These are phyloP conservation scores for Andrena flavipes DNA, from an alignment of 2,888 invertebrate genomes.

Conservation along the genomic window DNA sequence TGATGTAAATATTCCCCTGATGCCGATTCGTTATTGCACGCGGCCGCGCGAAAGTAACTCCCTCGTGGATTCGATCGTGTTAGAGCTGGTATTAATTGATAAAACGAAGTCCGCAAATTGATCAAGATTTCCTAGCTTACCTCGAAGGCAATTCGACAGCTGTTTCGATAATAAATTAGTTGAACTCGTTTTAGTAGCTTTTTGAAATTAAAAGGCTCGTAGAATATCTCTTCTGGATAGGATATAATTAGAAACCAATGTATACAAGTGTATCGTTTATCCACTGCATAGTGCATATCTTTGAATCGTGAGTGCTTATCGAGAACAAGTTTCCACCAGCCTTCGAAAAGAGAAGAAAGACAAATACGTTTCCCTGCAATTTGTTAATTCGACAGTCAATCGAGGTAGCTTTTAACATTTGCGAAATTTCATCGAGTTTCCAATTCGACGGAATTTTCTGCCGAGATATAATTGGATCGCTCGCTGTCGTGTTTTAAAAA, in stretches of 20 bases:
- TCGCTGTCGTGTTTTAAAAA: not conserved
- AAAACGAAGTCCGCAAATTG: not conserved
- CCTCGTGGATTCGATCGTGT: not conserved
- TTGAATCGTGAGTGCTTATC: not conserved
- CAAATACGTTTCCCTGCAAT: not conserved
- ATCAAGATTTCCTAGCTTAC: not conserved
- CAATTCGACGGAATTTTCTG: not conserved
- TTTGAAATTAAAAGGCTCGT: not conserved
- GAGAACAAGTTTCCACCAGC: not conserved
- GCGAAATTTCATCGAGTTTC: not conserved
- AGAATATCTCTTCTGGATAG: not conserved
- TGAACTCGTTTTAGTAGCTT: not conserved
- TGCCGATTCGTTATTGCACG: slow-evolving; percentile 1
- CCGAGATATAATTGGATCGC: not conserved
- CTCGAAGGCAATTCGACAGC: not conserved
- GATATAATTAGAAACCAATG: not conserved
- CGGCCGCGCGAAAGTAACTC: not conserved
- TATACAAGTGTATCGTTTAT: not conserved
- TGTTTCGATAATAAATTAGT: not conserved
- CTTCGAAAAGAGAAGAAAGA: not conserved
- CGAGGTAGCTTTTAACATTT: not conserved
- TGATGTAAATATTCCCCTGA: slow-evolving; percentile 9
- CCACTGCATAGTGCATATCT: not conserved
- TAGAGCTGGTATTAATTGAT: not conserved
- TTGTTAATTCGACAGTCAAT: slow-evolving; percentile 6